These are phyloP conservation scores for Sympetrum striolatum DNA, from an alignment of 2,888 invertebrate species.

Conservation along the genomic window DNA sequence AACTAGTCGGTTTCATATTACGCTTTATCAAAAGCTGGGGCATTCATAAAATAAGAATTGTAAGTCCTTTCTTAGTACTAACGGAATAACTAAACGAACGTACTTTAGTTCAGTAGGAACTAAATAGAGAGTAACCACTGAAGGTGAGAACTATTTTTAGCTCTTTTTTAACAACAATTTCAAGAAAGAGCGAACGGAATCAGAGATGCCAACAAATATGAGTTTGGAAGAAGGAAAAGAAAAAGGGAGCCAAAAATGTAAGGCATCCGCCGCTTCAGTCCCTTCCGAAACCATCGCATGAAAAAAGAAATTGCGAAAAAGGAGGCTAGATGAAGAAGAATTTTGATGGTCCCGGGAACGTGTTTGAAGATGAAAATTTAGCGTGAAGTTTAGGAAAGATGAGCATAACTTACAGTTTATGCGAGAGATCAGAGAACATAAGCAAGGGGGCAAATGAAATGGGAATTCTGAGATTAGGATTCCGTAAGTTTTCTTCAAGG, in stretches of 20 bases:
- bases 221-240: not conserved
- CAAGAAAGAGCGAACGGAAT: not conserved
- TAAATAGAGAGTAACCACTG: too few relatives aligned
- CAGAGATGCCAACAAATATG: not conserved
- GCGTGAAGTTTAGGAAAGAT: not conserved
- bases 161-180: not conserved
- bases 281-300: not conserved
- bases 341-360: not conserved
- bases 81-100: too few relatives aligned
- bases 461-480: not conserved
- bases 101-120: too few relatives aligned
- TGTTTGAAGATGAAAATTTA: not conserved
- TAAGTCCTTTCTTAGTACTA: too few relatives aligned
- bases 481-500: not conserved
- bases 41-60: too few relatives aligned
- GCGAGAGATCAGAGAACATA: not conserved
- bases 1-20: too few relatives aligned
- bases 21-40: too few relatives aligned
- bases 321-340: not conserved
- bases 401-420: not conserved
- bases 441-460: not conserved
- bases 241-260: not conserved
- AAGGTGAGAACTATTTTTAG: too few relatives aligned
- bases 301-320: not conserved
- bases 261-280: not conserved